A percentile compares a stretch with the other conserved stretches of the same genome.
Conservation (phyloP, 2,113 vertebrate genomes). For the Pterocles gutturalis region DNA sequence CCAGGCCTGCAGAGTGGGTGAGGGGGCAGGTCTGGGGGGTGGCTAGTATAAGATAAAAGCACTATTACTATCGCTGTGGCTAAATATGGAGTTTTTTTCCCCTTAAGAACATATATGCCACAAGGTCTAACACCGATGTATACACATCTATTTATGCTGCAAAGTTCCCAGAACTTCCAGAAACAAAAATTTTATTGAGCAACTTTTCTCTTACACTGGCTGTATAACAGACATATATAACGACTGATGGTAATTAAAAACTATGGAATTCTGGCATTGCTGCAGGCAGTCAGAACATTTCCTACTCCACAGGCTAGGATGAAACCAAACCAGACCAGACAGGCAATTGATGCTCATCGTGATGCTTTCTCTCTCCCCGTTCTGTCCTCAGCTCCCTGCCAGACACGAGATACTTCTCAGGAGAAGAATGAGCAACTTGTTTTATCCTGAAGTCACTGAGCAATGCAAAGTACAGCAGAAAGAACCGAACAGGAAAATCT, state of each 20-base stretch:
- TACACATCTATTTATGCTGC: neutral
- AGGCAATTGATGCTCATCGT: neutral
- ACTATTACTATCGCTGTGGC: neutral
- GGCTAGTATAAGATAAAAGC: neutral
- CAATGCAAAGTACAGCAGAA: neutral
- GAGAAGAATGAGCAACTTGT: neutral
- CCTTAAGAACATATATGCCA: neutral
- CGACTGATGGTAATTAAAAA: neutral
- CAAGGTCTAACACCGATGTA: neutral
- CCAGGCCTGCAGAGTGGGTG: rapidly evolving
- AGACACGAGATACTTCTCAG: neutral
- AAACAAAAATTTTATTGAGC: neutral
- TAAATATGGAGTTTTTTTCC: too few species aligned
- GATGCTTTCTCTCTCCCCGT: rapidly evolving
- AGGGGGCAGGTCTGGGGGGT: neutral
- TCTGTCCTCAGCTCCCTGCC: neutral
- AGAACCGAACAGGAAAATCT: neutral
- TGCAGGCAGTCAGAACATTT: neutral
- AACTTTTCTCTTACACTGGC: neutral
- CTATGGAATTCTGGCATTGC: neutral
- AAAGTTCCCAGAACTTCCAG: neutral
- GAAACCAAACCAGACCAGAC: neutral
- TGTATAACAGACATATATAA: neutral
- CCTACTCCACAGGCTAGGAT: neutral
- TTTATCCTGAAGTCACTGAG: neutral